Conservation (phyloP, 1,140 invertebrate species). For the Drosophila miranda region DNA sequence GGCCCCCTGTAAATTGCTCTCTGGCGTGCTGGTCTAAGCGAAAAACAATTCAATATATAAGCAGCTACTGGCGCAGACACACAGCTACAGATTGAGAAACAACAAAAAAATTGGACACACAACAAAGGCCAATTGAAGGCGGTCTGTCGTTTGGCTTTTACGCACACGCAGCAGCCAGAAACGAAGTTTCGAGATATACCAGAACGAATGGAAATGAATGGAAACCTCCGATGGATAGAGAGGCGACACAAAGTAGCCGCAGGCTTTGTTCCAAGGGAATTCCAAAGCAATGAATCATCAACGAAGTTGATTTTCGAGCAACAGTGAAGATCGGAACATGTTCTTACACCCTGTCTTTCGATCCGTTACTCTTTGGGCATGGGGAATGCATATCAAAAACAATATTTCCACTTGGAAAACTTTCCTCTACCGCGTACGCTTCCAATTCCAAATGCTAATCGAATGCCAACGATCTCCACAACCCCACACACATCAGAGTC, state of each 20-base stretch:
- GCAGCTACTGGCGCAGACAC: slow-evolving; percentile 35
- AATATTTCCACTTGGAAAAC: too few relatives aligned
- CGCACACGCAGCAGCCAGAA: slow-evolving; percentile 16
- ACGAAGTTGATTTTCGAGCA: background rate
- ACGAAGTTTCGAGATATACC: slow-evolving; percentile 25
- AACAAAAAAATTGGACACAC: background rate
- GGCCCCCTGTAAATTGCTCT: slow-evolving; percentile 24
- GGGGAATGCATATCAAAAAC: too few relatives aligned
- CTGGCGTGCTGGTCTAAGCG: slow-evolving; percentile 56
- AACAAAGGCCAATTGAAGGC: slow-evolving; percentile 33
- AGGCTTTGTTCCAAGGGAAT: slow-evolving; percentile 30
- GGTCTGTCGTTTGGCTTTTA: slow-evolving; percentile 15
- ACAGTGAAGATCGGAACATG: too few relatives aligned
- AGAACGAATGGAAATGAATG: slow-evolving; percentile 23
- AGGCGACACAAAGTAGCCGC: slow-evolving; percentile 4
- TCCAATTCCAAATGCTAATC: slow-evolving; percentile 23
- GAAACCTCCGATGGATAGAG: slow-evolving; percentile 8
- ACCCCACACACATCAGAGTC: background rate
- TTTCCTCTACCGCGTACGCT: slow-evolving; percentile 1
- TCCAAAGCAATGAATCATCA: slow-evolving; percentile 13
- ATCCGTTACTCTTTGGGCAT: too few relatives aligned
- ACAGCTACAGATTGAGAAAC: slow-evolving; percentile 1
- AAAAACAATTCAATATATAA: slow-evolving; percentile 44
- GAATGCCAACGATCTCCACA: slow-evolving; percentile 16
- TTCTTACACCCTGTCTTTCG: too few relatives aligned